Evolutionary conservation across 1,140 invertebrate species (phyloP).

Genomic region (Periplaneta americana): DNA sequence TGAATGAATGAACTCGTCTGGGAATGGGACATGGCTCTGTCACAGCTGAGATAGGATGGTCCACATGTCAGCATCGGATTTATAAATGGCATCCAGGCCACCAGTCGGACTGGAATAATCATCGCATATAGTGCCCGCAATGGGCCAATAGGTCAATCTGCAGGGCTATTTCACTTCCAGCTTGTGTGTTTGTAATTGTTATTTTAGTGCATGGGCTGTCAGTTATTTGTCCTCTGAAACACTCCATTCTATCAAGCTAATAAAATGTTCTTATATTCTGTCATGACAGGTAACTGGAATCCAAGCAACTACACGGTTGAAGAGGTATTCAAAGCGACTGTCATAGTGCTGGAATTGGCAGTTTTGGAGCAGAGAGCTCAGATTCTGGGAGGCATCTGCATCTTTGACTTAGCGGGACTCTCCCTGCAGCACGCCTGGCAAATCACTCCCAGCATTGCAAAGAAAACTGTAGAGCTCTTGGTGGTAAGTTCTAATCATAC

Average conservation of each 20-base stretch:
- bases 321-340: constrained; percentile 66
- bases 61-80: too few species aligned
- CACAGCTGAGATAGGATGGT: too few species aligned
- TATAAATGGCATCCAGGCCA: too few species aligned
- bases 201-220: too few species aligned
- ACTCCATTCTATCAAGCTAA: background rate
- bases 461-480: constrained; percentile 56
- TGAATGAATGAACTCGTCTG: too few species aligned
- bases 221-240: background rate
- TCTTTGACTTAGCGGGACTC: constrained; percentile 68
- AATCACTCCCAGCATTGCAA: constrained; percentile 60
- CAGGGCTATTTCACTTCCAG: too few species aligned
- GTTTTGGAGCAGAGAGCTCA: constrained; percentile 65
- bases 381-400: constrained; percentile 66
- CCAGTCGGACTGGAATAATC: too few species aligned
- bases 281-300: constrained; percentile 60
- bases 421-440: constrained; percentile 63
- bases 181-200: too few species aligned
- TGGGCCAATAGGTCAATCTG: too few species aligned
- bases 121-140: too few species aligned
- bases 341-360: constrained; percentile 64
- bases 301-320: constrained; percentile 56
- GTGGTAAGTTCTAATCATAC: constrained; percentile 45
- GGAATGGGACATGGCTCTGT: too few species aligned
- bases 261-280: background rate